Base-by-base conservation (phyloP, 2,888 invertebrate genomes). In the Drosophila stalkeri region DNA sequence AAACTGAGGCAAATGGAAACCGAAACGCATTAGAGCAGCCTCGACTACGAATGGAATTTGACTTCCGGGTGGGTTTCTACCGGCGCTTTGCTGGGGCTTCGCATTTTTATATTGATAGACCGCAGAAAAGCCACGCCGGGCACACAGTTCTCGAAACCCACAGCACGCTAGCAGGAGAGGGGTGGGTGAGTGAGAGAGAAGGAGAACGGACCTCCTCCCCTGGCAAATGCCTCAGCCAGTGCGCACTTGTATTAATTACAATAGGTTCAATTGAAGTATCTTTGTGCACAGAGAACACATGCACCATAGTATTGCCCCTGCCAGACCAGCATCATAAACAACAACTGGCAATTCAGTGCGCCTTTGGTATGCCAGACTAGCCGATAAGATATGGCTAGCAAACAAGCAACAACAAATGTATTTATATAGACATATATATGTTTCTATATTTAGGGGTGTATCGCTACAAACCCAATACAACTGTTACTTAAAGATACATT, bases 1-100 rank as follows among this genome's bases (percentile, higher is more conserved):
- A 31, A 52, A 66, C 33, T 47, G 68, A 62, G 49, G 11, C 35
- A 37, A 49, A 46, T 65, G 52, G 56, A 54, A 70, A 47, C 18
- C 43, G 65, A 82, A 80, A 76, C 65, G 72, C 77, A 84, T 81
- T 84, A 70, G 72, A 59, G 61, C 46, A 8, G 44, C 64, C 31
- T 16, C 43, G 59, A 61, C 64, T 35, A 43, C 54, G 63, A 64
- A 61, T 70, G 65, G 31, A 63, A 77, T 77, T 69, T 64, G 46
- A 75, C 80, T 82, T 83, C 86, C 86, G 88, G 88, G 88, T 82
- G 75, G 77, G 63, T 84, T 82, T 84, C 72, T 76, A 67, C 46
- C 66, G 52, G 51, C 27, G 39, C 69, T 71, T 86, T 88, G 62
- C 64, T 88, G 75, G 77, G 86, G 86, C 88, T 84, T 84, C 83